These are phyloP conservation scores for Athetis lepigone DNA, from an alignment of 2,888 invertebrate genomes.

Conservation along the genomic window DNA sequence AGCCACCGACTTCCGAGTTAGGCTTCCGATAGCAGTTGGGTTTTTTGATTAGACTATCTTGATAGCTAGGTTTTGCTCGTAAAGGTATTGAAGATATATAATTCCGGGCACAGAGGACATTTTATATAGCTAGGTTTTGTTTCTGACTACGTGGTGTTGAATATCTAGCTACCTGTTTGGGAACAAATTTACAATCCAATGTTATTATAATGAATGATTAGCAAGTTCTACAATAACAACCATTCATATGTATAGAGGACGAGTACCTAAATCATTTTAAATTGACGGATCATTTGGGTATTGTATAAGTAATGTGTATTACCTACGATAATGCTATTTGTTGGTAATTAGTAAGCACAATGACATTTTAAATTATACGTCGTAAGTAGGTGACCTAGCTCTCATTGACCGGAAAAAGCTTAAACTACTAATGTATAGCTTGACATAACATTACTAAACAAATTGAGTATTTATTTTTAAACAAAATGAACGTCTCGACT, in stretches of 20 bases:
- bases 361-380: background rate
- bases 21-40: too few relatives aligned
- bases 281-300: background rate
- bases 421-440: background rate
- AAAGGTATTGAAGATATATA: too few relatives aligned
- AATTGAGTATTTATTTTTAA: background rate
- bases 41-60: too few relatives aligned
- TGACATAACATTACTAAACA: background rate
- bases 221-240: background rate
- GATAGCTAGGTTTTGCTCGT: too few relatives aligned
- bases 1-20: too few relatives aligned
- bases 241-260: background rate
- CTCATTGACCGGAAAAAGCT: background rate
- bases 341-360: background rate
- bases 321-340: background rate
- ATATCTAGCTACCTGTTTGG: too few relatives aligned
- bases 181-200: too few relatives aligned
- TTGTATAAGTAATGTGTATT: background rate
- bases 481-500: slow-evolving; percentile 3
- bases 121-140: too few relatives aligned
- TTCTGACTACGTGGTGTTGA: too few relatives aligned
- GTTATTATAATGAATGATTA: background rate
- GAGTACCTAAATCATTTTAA: background rate
- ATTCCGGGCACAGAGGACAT: too few relatives aligned
- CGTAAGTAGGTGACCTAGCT: background rate